phyloP scores from a whole-genome alignment of 2,888 invertebrate genomes.

The Azorinus chamasolen region DNA sequence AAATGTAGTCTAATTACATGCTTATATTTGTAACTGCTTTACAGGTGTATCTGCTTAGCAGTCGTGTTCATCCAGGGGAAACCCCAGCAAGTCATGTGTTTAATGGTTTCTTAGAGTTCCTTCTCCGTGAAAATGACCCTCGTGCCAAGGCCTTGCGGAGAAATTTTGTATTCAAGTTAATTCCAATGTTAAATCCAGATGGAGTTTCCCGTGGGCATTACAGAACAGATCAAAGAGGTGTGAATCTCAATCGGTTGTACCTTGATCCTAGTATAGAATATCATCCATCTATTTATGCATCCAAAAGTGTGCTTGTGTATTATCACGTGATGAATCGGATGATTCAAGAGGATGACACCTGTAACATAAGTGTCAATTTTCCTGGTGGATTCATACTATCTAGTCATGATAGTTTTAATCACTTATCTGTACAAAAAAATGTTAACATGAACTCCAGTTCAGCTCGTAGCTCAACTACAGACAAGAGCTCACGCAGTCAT shows the following conservation, averaged over 20 bases:
- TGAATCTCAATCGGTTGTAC: conserved; percentile 95
- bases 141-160: conserved; percentile 91
- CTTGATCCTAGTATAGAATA: conserved; percentile 91
- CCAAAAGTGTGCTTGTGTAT: conserved; percentile 89
- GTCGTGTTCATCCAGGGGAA: conserved; percentile 97
- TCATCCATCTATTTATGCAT: conserved; percentile 95
- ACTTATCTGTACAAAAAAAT: conserved; percentile 6
- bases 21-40: no score
- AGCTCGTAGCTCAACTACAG: conserved; percentile 26
- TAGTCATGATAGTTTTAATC: conserved; percentile 50
- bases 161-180: conserved; percentile 92
- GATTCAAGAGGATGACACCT: conserved; percentile 56
- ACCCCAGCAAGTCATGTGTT: conserved; percentile 96
- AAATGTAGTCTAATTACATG: no score
- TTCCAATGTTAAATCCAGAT: conserved; percentile 97
- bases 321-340: conserved; percentile 85
- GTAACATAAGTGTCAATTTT: conserved; percentile 70
- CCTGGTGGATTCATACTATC: conserved; percentile 68
- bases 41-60: conserved; percentile 94
- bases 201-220: conserved; percentile 94
- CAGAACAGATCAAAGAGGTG: conserved; percentile 93
- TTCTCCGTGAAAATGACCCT: conserved; percentile 91
- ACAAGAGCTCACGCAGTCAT: conserved; percentile 34
- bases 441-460: conserved; percentile 19
- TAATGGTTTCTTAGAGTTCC: conserved; percentile 94